Evolutionary conservation across 2,113 vertebrate genomes (phyloP).

Genomic region (Phaethornis superciliosus): DNA sequence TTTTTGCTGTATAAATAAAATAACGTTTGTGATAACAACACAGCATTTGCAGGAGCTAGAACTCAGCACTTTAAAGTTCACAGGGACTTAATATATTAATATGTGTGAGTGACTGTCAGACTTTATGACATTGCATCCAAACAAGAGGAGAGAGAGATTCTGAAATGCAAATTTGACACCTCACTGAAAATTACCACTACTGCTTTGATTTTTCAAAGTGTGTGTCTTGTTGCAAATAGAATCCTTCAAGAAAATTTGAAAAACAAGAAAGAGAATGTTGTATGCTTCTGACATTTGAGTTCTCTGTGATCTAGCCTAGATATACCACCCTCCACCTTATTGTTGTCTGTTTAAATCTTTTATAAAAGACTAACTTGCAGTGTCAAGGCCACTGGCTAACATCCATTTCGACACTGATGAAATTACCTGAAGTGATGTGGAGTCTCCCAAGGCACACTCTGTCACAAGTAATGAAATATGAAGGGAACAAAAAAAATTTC

Average conservation of each 20-base stretch:
- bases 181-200: not conserved
- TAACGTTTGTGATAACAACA: not conserved
- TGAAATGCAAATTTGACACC: conserved; percentile 40
- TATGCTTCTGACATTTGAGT: not conserved
- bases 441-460: conserved; percentile 4
- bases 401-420: conserved; percentile 68
- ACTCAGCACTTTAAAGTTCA: conserved; percentile 1
- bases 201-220: conserved; percentile 46
- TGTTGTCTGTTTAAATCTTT: conserved; percentile 68
- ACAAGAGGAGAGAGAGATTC: not conserved
- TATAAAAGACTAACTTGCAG: conserved; percentile 59
- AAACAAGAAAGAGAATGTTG: not conserved
- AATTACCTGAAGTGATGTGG: conserved; percentile 56
- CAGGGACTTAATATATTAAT: not conserved
- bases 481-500: not conserved
- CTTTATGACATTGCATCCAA: not conserved
- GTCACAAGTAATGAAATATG: conserved; percentile 65
- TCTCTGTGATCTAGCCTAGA: not conserved
- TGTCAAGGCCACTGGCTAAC: conserved; percentile 68
- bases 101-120: not conserved
- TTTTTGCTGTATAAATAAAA: not conserved
- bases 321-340: not conserved
- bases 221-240: not conserved
- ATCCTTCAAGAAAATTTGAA: conserved; percentile 29
- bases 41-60: not conserved